These are phyloP conservation scores for Celastrina argiolus DNA, from an alignment of 2,888 invertebrate genomes.

Conservation along the genomic window DNA sequence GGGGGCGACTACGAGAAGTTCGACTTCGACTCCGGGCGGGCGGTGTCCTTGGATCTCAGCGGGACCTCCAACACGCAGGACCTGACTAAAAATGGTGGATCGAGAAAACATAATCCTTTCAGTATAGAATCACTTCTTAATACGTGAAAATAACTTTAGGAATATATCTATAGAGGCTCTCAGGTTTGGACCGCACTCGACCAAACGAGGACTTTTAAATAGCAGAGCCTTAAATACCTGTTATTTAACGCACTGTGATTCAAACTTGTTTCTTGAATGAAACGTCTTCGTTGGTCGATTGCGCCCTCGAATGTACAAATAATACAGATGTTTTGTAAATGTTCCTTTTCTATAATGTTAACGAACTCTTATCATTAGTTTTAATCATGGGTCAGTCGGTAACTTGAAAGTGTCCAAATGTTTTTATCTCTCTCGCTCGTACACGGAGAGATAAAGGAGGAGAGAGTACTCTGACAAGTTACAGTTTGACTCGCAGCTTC, in stretches of 20 bases:
- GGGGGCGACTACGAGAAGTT: constrained; percentile 67
- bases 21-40: constrained; percentile 70
- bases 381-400: constrained; percentile 38
- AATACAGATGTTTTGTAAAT: constrained; percentile 50
- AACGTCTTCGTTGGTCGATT: not conserved
- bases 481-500: constrained; percentile 41
- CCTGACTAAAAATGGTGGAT: constrained; percentile 73
- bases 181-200: constrained; percentile 9
- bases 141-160: constrained; percentile 76
- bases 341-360: constrained; percentile 57
- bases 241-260: not conserved
- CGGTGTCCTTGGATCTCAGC: constrained; percentile 71
- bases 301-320: constrained; percentile 26
- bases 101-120: constrained; percentile 87
- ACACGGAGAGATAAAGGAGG: not conserved
- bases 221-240: not conserved
- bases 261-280: not conserved
- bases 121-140: constrained; percentile 93
- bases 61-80: constrained; percentile 64
- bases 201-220: not conserved
- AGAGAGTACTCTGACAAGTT: not conserved
- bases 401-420: constrained; percentile 13
- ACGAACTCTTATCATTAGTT: constrained; percentile 54
- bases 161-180: constrained; percentile 57
- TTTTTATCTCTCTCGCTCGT: not conserved